Base-by-base conservation (phyloP, 2,797 vertebrate species). In the Gallinago stenura region DNA sequence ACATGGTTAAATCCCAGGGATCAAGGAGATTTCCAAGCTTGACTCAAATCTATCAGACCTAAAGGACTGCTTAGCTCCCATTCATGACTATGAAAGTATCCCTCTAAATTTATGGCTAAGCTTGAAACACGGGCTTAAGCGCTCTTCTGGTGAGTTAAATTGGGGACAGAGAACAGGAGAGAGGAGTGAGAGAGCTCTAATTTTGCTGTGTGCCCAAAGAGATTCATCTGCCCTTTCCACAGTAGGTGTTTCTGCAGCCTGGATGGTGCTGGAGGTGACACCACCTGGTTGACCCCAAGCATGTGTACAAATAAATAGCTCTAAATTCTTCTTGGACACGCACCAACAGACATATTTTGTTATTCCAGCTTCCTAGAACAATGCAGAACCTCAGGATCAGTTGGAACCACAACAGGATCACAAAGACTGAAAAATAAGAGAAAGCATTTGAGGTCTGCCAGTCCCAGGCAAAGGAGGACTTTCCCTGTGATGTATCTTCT, bases 1-100 rank as follows among this genome's bases (percentile, higher is more conserved):
- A n/a, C 48, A 5, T 12, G 26, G 35, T 28, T 87, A 78, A 97
- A 83, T 72, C 89, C 82, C 48, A 31, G 50, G 75, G 89, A 80
- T 89, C 61, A 69, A 62, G 83, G 83, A 87, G 84, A 86, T 20
- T 85, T 75, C 82, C 76, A 83, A 71, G 87, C 71, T 64, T 64
- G 73, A 22, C 70, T 68, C 68, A 75, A 73, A 94, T 28, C 69
- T 64, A 6, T 3, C 0, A 1, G 20, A 64, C 61, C 64, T 28
- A 15, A 68, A 62, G 26, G 57, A 37, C 53, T 68, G 35, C 80
- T 72, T 10, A 58, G 62, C 45, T 90, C 73, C 89, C 33, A 20
- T 54, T 68, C 37, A 14, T 19, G 19, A 15, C 87, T 82, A 75
- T 24, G 53, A 83, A 91, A 94, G 78, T 4, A 43, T 33, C 45